Evolutionary conservation across 1,140 invertebrate genomes (phyloP).

Genomic region (Apis dorsata): DNA sequence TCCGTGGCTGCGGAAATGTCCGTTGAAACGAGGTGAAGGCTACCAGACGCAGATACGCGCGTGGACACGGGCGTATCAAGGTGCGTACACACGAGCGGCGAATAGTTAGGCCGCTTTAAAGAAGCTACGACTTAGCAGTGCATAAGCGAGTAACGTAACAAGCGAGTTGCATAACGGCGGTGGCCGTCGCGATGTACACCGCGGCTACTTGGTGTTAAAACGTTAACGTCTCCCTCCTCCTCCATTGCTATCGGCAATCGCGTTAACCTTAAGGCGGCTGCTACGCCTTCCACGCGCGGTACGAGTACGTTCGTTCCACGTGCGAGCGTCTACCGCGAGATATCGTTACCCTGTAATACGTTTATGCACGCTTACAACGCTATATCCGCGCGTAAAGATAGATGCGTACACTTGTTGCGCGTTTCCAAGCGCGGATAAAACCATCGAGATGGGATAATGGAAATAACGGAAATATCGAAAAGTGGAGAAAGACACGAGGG

Average conservation of each 20-base stretch:
- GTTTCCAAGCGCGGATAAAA: no score
- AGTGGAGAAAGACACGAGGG: no score
- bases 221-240: constrained; percentile 51
- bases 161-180: constrained; percentile 66
- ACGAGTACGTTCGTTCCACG: constrained; percentile 40
- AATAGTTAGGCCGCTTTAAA: constrained; percentile 43
- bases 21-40: constrained; percentile 79
- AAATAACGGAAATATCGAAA: no score
- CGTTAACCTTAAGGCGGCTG: constrained; percentile 56
- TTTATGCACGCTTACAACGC: constrained; percentile 32
- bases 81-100: background rate
- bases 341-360: constrained; percentile 22
- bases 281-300: background rate
- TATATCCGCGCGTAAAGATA: no score
- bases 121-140: constrained; percentile 58
- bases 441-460: no score
- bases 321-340: constrained; percentile 27
- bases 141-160: constrained; percentile 55
- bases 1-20: constrained; percentile 73
- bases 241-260: constrained; percentile 54
- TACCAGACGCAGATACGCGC: constrained; percentile 63
- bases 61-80: constrained; percentile 17
- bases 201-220: constrained; percentile 50
- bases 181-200: constrained; percentile 52
- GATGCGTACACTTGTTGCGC: background rate